A percentile compares a stretch with the other conserved stretches of the same genome.
These are phyloP conservation scores for Dolichotis patagonum DNA, from an alignment of 2,113 vertebrate species.

Conservation along the genomic window DNA sequence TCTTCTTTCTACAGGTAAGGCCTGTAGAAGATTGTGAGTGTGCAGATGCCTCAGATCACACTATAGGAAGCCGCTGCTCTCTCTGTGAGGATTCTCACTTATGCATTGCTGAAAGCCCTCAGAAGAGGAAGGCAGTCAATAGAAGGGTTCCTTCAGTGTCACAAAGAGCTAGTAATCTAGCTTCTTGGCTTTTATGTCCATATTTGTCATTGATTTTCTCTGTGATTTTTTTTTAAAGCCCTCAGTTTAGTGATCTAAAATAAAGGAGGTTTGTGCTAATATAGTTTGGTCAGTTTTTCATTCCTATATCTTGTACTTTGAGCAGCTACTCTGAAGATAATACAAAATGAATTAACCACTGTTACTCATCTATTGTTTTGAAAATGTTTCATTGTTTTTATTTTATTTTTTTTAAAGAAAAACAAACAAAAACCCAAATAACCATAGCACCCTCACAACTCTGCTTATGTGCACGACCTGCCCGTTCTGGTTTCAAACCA, in stretches of 20 bases:
- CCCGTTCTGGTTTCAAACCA: too few relatives aligned
- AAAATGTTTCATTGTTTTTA: not conserved
- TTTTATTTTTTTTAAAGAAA: too few relatives aligned
- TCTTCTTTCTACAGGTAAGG: not conserved
- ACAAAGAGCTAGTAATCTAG: constrained; percentile 43
- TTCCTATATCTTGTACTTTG: not conserved
- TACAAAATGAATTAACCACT: not conserved
- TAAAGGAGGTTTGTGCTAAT: not conserved
- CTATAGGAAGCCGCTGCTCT: constrained; percentile 1
- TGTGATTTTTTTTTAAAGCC: constrained; percentile 2
- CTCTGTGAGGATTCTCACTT: not conserved
- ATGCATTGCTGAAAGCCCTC: not conserved
- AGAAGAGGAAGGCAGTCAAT: constrained; percentile 34
- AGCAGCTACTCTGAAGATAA: not conserved
- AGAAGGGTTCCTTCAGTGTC: not conserved
- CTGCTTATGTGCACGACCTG: too few relatives aligned
- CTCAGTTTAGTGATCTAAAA: constrained; percentile 8
- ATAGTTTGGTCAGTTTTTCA: not conserved
- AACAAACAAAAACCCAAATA: too few relatives aligned
- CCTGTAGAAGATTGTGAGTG: not conserved
- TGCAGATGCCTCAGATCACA: not conserved
- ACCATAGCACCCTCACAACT: too few relatives aligned
- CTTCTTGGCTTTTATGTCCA: not conserved
- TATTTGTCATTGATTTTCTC: not conserved
- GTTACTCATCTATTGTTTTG: not conserved